These are phyloP conservation scores for Pseudomugil gertrudae DNA, from an alignment of 2,797 vertebrate genomes.

Conservation along the genomic window DNA sequence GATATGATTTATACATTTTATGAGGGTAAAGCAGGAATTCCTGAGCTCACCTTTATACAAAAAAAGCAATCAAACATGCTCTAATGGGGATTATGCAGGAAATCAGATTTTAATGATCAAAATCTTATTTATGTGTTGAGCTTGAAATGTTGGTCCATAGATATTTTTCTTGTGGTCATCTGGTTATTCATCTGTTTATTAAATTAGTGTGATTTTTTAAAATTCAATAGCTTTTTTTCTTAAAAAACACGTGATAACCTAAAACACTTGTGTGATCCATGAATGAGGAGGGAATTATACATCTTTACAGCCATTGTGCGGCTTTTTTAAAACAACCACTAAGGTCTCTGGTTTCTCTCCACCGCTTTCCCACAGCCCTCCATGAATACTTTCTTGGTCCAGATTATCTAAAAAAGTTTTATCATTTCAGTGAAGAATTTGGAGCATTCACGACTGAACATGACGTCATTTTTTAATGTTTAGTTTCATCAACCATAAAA, in stretches of 20 bases:
- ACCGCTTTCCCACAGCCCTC: conserved; percentile 51
- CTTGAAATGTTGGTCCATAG: conserved; percentile 23
- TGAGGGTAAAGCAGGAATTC: not conserved
- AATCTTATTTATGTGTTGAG: conserved; percentile 11
- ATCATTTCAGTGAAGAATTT: not conserved
- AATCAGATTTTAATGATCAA: not conserved
- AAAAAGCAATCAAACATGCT: not conserved
- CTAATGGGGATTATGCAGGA: not conserved
- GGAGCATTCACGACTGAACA: conserved; percentile 2
- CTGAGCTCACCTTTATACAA: not conserved
- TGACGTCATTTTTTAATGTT: not conserved
- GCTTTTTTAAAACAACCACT: conserved; percentile 53
- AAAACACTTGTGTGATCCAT: conserved; percentile 35
- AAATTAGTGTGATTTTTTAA: conserved; percentile 20
- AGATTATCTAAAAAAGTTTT: conserved; percentile 24
- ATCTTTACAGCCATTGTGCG: conserved; percentile 43
- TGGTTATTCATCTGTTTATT: conserved; percentile 28
- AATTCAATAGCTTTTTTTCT: no score
- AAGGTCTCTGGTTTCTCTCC: conserved; percentile 50
- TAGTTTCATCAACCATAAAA: not conserved
- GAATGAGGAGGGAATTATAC: conserved; percentile 40
- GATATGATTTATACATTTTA: not conserved
- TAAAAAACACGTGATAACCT: no score
- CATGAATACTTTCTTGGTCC: conserved; percentile 12
- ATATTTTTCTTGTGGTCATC: conserved; percentile 1